Conservation (phyloP, 2,113 vertebrate genomes). For the Arenaria interpres region DNA sequence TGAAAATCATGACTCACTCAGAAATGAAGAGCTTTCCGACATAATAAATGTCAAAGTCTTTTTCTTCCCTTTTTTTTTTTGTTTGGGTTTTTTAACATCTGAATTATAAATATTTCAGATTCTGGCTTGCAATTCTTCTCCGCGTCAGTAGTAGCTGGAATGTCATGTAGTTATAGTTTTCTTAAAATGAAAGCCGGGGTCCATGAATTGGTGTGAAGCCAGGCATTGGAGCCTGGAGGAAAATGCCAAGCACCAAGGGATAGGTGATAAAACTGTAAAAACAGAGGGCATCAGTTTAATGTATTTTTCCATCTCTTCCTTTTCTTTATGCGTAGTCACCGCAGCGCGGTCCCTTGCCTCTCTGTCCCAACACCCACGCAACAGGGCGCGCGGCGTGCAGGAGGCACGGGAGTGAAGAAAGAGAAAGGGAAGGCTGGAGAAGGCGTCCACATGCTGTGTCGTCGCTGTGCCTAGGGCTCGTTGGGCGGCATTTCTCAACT, state of each 20-base stretch:
- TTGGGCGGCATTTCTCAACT: constrained; percentile 13
- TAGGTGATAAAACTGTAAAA: not conserved
- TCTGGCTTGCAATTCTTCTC: not conserved
- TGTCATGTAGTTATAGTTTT: not conserved
- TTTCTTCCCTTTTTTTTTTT: not conserved
- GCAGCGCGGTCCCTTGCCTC: not conserved
- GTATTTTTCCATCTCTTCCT: not conserved
- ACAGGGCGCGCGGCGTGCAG: not conserved
- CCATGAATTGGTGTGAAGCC: not conserved
- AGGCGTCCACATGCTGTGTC: not conserved
- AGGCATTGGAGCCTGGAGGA: not conserved
- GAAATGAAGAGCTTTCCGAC: constrained; percentile 23
- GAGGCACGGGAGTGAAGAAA: not conserved
- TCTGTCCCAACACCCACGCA: not conserved
- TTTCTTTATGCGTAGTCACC: not conserved
- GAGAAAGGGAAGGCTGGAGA: not conserved
- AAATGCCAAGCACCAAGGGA: not conserved
- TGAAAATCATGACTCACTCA: not conserved
- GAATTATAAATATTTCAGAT: not conserved
- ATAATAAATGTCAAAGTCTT: not conserved
- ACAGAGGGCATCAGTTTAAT: not conserved
- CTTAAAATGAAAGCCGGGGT: constrained; percentile 4
- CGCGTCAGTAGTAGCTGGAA: constrained; percentile 16
- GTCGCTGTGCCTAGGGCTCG: not conserved
- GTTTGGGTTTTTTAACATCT: not conserved